These are phyloP conservation scores for Antheraea yamamai DNA, from an alignment of 2,888 invertebrate species.

Conservation along the genomic window DNA sequence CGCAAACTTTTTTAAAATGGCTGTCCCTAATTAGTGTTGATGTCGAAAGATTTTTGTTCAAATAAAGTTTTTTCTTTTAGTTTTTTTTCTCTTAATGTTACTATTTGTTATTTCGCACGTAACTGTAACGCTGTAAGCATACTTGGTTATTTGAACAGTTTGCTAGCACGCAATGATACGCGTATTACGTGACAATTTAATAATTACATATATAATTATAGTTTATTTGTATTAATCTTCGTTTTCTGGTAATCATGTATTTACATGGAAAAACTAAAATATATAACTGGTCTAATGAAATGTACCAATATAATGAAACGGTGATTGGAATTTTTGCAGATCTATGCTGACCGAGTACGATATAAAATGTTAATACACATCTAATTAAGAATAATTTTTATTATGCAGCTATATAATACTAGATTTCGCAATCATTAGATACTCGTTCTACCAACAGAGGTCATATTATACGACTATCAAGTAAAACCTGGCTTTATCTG, in stretches of 20 bases:
- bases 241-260: not conserved
- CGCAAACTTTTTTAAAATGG: conserved; percentile 17
- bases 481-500: not conserved
- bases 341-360: no score
- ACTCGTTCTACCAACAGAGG: not conserved
- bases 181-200: not conserved
- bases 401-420: not conserved
- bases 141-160: not conserved
- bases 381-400: no score
- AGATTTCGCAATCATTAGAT: not conserved
- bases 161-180: not conserved
- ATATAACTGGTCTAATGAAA: not conserved
- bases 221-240: not conserved
- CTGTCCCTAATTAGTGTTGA: conserved; percentile 20
- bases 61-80: not conserved
- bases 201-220: not conserved
- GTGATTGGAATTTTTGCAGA: no score
- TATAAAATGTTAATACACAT: no score
- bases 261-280: not conserved
- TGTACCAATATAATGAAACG: not conserved
- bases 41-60: conserved; percentile 22
- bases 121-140: not conserved
- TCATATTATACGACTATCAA: not conserved
- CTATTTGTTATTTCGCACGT: not conserved
- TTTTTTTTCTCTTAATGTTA: not conserved